phyloP scores from a whole-genome alignment of 2,797 vertebrate genomes.

The Prunella strophiata region DNA sequence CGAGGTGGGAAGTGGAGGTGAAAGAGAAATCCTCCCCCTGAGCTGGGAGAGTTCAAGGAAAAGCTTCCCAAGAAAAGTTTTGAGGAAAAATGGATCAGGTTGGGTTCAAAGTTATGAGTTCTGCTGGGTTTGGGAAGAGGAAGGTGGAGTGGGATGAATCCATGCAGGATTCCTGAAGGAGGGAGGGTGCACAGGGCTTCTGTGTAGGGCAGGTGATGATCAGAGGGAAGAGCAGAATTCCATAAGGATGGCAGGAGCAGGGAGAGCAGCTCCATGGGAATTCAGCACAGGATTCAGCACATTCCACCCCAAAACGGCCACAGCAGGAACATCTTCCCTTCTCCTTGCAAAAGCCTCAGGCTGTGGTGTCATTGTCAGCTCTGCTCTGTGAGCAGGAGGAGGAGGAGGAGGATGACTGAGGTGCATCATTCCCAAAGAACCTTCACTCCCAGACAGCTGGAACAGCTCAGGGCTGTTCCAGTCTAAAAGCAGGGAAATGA shows the following conservation, averaged over 20 bases:
- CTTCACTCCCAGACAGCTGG: background rate
- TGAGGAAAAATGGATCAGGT: background rate
- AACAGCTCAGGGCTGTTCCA: slow-evolving; percentile 1
- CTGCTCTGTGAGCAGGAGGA: background rate
- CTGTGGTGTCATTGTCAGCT: accelerated
- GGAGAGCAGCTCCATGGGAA: background rate
- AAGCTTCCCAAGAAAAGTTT: background rate
- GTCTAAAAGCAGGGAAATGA: background rate
- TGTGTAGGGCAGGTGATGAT: accelerated
- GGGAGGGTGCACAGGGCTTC: background rate
- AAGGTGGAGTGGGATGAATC: background rate
- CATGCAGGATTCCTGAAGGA: background rate
- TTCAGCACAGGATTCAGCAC: background rate
- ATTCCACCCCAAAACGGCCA: background rate
- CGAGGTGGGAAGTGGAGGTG: background rate
- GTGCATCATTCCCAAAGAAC: background rate
- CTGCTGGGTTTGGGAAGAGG: background rate
- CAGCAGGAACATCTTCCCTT: background rate
- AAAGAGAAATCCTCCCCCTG: background rate
- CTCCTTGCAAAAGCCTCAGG: background rate
- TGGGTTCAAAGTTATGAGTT: background rate
- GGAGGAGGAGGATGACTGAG: background rate
- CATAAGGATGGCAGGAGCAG: background rate
- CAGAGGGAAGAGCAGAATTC: background rate
- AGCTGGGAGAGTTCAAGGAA: background rate